Conservation (phyloP, 2,888 invertebrate species). For the Stramonita haemastoma region DNA sequence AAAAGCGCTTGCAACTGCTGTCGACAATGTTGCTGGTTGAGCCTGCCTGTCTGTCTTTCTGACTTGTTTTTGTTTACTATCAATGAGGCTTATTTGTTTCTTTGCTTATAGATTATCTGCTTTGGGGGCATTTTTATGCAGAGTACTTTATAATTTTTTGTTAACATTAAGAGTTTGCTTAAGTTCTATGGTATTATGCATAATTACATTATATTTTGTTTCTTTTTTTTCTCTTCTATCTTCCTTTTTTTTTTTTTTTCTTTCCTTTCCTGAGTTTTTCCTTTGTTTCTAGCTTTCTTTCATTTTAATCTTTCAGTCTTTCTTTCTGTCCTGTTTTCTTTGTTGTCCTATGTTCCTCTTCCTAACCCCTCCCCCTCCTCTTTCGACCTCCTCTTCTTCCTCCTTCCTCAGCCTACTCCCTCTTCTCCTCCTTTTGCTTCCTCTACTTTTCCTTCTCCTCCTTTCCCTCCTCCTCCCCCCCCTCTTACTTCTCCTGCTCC, state of each 20-base stretch:
- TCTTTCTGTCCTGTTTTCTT: too few species aligned
- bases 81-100: too few species aligned
- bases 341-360: too few species aligned
- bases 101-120: too few species aligned
- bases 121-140: too few species aligned
- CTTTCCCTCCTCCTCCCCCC: not conserved
- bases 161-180: not conserved
- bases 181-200: not conserved
- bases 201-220: not conserved
- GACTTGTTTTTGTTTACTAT: too few species aligned
- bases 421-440: not conserved
- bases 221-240: not conserved
- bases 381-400: not conserved
- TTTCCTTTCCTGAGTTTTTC: not conserved
- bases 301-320: not conserved
- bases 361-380: not conserved
- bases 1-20: not conserved
- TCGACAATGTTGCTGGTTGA: not conserved
- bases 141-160: too few species aligned
- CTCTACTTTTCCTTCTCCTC: not conserved
- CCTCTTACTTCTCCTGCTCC: not conserved
- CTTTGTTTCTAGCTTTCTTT: not conserved
- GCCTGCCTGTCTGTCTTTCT: not conserved
- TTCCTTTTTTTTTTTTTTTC: not conserved
- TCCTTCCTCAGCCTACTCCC: not conserved